Evolutionary conservation across 2,113 vertebrate genomes (phyloP), one percentile per base, ranked within the genome.

Genomic region (Lagenorhynchus albirostris): DNA sequence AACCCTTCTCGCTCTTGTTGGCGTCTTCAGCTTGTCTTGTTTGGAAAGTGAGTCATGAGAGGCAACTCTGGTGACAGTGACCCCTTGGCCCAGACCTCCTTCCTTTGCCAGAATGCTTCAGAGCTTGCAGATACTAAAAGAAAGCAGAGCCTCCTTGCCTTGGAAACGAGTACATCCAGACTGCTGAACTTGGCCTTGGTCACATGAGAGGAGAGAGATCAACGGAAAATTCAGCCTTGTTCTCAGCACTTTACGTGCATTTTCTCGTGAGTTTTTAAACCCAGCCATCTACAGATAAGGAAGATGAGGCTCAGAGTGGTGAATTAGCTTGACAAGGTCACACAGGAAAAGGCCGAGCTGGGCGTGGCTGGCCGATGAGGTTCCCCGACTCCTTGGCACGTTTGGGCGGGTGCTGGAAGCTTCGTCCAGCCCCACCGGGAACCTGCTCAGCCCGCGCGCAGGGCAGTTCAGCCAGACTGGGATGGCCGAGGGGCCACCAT

Each of bases 21-120:
- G 36, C 21, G 12, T 47, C 79, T 31, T 41, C 23, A 4, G 77
- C 20, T 50, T 4, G 17, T 91, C 83, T 73, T 36, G 60, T 55
- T 53, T 41, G 80, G 65, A 96, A 70, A 93, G 47, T 96, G 84
- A 95, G 26, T 84, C 74, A 89, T 65, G 25, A 18, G 36, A 79
- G 76, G 73, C 26, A 4, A 47, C 17, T n/a, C 65, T 71, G 55
- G 21, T 23, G 53, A 85, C 25, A 0, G 9, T 12, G 58, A 71
- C 87, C 93, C 20, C 2, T 8, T 0, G 1, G 74, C 4, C 14
- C 8, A 26, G 76, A 29, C 8, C 6, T 8, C 18, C 31, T 38
- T 58, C 86, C 77, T 79, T 20, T 23, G 33, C 38, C 18, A 0
- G 55, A 12, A 15, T 0, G 67, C 71, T 81, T 70, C 86, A 50